Evolutionary conservation across 2,113 vertebrate species (phyloP).

Genomic region (Azemiops feae): DNA sequence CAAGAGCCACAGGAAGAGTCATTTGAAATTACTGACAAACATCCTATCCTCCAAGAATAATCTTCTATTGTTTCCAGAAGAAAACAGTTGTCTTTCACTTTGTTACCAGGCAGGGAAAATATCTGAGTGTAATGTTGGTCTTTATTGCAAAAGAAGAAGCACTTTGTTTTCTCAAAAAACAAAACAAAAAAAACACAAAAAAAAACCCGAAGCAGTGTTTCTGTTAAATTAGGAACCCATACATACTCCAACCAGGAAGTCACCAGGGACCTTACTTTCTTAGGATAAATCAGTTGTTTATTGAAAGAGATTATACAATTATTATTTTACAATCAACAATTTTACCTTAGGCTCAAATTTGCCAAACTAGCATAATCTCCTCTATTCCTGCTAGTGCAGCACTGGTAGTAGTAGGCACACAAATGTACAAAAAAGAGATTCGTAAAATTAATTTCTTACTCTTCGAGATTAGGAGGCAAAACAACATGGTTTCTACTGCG

Average conservation of each 20-base stretch:
- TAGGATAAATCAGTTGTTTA: neutral
- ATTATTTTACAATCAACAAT: neutral
- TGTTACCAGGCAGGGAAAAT: neutral
- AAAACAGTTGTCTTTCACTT: conserved; percentile 6
- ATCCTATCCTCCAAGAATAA: neutral
- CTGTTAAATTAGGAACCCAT: neutral
- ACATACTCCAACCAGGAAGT: neutral
- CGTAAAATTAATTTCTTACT: neutral
- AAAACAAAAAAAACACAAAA: too few relatives aligned
- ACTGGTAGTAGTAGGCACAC: neutral
- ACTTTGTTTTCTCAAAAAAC: neutral
- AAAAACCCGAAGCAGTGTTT: neutral
- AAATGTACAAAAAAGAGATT: neutral
- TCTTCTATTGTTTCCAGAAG: conserved; percentile 7
- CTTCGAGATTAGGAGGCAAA: neutral
- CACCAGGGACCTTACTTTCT: neutral
- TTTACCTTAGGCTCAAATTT: neutral
- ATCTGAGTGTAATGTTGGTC: too few relatives aligned
- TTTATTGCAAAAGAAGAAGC: neutral
- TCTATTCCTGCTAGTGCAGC: neutral
- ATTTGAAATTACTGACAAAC: neutral
- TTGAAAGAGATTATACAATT: neutral
- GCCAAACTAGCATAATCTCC: neutral
- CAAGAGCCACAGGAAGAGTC: neutral
- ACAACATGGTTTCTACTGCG: neutral